Conservation (phyloP, 2,113 vertebrate species). For the Xenus cinereus region DNA sequence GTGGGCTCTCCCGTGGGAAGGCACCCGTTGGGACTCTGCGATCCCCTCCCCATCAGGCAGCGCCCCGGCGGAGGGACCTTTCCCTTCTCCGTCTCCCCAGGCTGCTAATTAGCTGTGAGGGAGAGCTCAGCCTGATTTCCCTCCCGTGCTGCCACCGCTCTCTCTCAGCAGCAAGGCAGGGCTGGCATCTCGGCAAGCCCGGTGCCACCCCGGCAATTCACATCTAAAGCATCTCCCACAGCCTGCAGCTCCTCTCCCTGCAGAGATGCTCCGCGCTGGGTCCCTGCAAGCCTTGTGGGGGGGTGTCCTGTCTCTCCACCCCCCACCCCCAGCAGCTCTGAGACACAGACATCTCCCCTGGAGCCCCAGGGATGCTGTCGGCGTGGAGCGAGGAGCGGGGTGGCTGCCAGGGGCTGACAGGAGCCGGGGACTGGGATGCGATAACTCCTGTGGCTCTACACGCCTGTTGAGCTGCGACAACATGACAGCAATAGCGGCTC, state of each 20-base stretch:
- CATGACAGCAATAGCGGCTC: not conserved
- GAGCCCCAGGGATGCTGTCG: not conserved
- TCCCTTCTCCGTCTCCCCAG: not conserved
- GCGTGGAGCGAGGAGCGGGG: not conserved
- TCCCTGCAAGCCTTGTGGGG: accelerated
- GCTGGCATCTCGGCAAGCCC: not conserved
- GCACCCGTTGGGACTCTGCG: not conserved
- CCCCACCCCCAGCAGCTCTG: accelerated
- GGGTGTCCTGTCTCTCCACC: not conserved
- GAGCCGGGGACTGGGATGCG: not conserved
- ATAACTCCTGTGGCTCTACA: not conserved
- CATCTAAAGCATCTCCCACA: not conserved
- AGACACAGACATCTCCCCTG: not conserved
- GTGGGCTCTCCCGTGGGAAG: accelerated
- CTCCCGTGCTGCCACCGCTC: not conserved
- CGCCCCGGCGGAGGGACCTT: not conserved
- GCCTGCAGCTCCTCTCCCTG: not conserved
- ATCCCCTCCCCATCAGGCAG: not conserved
- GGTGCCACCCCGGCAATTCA: accelerated
- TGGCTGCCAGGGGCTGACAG: not conserved
- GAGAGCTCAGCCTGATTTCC: not conserved
- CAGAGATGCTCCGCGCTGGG: accelerated
- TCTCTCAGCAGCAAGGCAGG: not conserved
- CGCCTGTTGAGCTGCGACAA: not conserved
- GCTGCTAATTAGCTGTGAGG: not conserved